Evolutionary conservation across 1,140 invertebrate species (phyloP), one percentile per base, ranked within the genome.

Genomic region (Drosophila carrolli): DNA sequence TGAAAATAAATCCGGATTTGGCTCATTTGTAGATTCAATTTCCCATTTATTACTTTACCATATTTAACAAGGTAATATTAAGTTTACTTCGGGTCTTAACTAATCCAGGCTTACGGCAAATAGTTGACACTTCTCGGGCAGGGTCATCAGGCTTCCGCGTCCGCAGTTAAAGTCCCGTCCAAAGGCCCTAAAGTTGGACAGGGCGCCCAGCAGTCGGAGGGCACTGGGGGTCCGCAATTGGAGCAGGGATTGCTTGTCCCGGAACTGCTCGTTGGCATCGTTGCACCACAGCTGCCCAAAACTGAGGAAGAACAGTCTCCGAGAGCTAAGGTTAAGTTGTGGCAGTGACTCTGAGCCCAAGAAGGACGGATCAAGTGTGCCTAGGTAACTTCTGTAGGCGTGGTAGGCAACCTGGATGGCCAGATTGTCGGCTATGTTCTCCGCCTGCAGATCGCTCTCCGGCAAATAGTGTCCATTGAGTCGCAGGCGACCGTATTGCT

Each of bases 291-390:
- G 63, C 54, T 96, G 95, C 0, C 95, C 95, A 66, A 95, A 96
- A 62, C 94, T 94, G 4, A 96, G 91, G 91, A 95, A 97, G 92
- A 97, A 97, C 1, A 97, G 91, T 85, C 97, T 96, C 6, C 92
- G 50, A 0, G 71, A 93, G 0, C 92, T 94, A 23, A 93, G 93
- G 53, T 93, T 93, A 5, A 95, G 81, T 1, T 93, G 93, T 0
- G 94, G 94, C 14, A 95, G 75, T 0, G 92, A 92, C 73, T 94
- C 90, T 16, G 77, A 51, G 5, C 9, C 41, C 35, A 82, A 9
- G 0, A 60, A 73, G 0, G 70, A 51, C 0, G 75, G 11, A 6
- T 66, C 62, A 40, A 76, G 6, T 11, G 60, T 63, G 0, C 19
- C 35, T n/a, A 90, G 13, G 93, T 70, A 93, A 2, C 78, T 73